Percentiles rank a stretch among this genome's conserved stretches.
Conservation (phyloP, 2,888 invertebrate genomes). For the Trileptium ribeirensis region DNA sequence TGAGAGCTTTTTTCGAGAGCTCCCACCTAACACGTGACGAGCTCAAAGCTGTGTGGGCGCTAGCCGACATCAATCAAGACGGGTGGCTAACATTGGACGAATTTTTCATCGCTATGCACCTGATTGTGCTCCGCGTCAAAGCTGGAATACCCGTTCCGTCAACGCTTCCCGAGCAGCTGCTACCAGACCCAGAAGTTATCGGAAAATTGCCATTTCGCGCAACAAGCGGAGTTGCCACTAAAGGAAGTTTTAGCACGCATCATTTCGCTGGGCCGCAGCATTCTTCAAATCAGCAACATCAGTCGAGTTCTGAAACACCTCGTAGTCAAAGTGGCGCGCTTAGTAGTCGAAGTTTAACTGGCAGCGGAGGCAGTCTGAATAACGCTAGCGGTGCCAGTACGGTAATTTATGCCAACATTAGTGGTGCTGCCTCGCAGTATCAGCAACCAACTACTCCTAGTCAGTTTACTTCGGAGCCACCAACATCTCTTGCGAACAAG, state of each 20-base stretch:
- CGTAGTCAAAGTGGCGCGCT: not conserved
- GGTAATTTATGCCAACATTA: not conserved
- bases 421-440: not conserved
- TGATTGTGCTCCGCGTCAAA: constrained; percentile 47
- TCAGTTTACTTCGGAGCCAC: not conserved
- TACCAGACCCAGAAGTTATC: constrained; percentile 27
- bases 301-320: too few relatives aligned
- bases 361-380: not conserved
- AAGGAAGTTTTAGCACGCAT: not conserved
- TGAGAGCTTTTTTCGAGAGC: not conserved
- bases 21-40: constrained; percentile 32
- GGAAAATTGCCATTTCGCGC: not conserved
- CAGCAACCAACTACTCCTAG: not conserved
- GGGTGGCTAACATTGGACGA: constrained; percentile 48
- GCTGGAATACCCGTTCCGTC: constrained; percentile 40
- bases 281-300: too few relatives aligned
- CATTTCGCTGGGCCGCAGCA: not conserved
- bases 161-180: constrained; percentile 37
- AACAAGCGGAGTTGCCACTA: not conserved
- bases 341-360: not conserved
- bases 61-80: constrained; percentile 49
- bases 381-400: not conserved
- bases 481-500: not conserved
- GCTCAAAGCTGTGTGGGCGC: constrained; percentile 44
- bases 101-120: constrained; percentile 48